phyloP scores from a whole-genome alignment of 2,888 invertebrate genomes.

The Gari tellinella region DNA sequence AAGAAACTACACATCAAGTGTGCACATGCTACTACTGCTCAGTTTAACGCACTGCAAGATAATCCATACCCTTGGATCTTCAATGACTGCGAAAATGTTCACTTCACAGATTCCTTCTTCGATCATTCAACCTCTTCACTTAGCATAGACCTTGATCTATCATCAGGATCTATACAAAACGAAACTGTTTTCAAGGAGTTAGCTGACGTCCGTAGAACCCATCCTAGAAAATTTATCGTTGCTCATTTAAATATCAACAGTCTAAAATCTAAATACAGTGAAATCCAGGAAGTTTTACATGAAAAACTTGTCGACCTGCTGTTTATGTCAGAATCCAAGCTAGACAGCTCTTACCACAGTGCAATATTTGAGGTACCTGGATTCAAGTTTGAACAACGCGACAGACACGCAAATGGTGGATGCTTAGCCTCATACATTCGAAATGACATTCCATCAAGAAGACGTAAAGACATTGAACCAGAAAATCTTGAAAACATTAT shows the following conservation, averaged over 20 bases:
- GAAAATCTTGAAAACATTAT: too few relatives aligned
- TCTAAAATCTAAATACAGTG: constrained; percentile 1
- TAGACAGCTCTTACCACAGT: background rate
- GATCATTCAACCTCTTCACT: background rate
- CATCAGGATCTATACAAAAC: background rate
- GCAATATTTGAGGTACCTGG: background rate
- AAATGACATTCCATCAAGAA: too few relatives aligned
- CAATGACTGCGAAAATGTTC: constrained; percentile 11
- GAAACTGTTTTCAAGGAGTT: constrained; percentile 8
- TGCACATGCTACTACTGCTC: constrained; percentile 3
- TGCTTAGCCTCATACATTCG: too few relatives aligned
- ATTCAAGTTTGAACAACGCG: too few relatives aligned
- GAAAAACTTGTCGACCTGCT: constrained; percentile 1
- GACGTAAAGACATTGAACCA: too few relatives aligned
- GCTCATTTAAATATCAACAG: constrained; percentile 14
- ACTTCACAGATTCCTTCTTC: constrained; percentile 28
- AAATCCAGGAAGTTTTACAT: constrained; percentile 1
- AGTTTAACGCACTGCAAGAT: background rate
- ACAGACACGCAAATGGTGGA: too few relatives aligned
- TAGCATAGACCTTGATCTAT: background rate
- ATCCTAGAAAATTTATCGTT: constrained; percentile 10
- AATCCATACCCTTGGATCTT: constrained; percentile 20
- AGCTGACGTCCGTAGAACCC: background rate
- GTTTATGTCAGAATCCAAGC: constrained; percentile 14
- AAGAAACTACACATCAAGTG: constrained; percentile 19